phyloP scores from a whole-genome alignment of 2,888 invertebrate genomes.

The Allygus modestus region DNA sequence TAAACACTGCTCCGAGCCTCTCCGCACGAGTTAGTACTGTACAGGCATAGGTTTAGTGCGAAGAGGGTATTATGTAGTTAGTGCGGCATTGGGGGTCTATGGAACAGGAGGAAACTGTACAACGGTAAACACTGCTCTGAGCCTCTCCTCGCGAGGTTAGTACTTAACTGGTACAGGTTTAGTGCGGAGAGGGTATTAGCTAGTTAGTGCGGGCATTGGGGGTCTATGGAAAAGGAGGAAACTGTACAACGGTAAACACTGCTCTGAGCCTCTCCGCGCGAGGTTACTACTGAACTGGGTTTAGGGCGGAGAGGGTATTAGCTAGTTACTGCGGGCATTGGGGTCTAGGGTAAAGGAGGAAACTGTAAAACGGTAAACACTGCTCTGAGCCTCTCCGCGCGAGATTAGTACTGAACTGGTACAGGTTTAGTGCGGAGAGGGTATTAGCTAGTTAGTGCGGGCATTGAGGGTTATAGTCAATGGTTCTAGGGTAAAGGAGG shows the following conservation, averaged over 20 bases:
- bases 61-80: not conserved
- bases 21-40: not conserved
- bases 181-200: not conserved
- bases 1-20: constrained; percentile 31
- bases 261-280: constrained; percentile 4
- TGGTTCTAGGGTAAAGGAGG: constrained; percentile 72
- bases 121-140: constrained; percentile 30
- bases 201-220: constrained; percentile 79
- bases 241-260: constrained; percentile 54
- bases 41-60: not conserved
- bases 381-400: constrained; percentile 16
- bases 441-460: not conserved
- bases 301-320: constrained; percentile 93
- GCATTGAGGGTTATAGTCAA: constrained; percentile 75
- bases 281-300: constrained; percentile 72
- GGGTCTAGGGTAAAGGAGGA: constrained; percentile 72
- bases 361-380: constrained; percentile 54
- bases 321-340: constrained; percentile 85
- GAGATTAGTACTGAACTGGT: not conserved
- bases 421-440: not conserved
- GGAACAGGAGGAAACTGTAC: constrained; percentile 41
- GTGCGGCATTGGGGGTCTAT: constrained; percentile 73
- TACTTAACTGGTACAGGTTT: not conserved
- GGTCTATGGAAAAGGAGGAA: constrained; percentile 70
- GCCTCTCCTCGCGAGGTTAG: not conserved